Evolutionary conservation across 2,797 vertebrate genomes (phyloP), one percentile per base, ranked within the genome.

Genomic region (Loris lydekkerianus): DNA sequence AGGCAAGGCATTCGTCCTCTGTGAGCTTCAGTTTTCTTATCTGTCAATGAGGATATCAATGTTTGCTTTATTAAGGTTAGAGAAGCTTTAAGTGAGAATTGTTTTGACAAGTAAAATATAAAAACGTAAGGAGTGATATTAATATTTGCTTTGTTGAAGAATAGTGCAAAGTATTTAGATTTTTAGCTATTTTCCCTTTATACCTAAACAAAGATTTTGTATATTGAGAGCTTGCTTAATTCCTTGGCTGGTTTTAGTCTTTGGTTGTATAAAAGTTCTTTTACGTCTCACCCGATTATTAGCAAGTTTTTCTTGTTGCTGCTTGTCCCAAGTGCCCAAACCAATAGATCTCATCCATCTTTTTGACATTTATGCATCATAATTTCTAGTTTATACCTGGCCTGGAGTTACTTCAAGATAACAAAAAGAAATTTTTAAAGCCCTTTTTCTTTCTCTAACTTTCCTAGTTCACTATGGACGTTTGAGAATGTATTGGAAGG

Each of bases 101-200:
- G 34, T 81, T 92, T 2, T 92, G 72, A 84, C 87, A 91, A 89
- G 18, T 69, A 73, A 93, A 60, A 81, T 89, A 92, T 84, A 93
- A 61, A 85, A 93, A 37, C 83, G 18, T 61, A 88, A 93, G 58
- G 43, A 40, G 20, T 83, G 82, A 75, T 82, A 78, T 31, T 91
- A 86, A 53, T 31, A 86, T 75, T 29, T 70, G n/a, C 25, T 63
- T 77, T 84, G n/a, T 69, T 89, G 89, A 91, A 86, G 60, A 95
- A 49, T 70, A 60, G 88, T 49, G 18, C 23, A 91, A 88, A 94
- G 11, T 40, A 95, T 83, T 89, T 86, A 31, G 63, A 10, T 94
- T 86, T 92, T 94, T 1, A 77, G 67, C 17, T 82, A 82, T 15
- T 70, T 93, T 20, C 31, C 37, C 75, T 91, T 86, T 56, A 91